Conservation (phyloP, 2,888 invertebrate species). For the Falcaria lacertinaria region DNA sequence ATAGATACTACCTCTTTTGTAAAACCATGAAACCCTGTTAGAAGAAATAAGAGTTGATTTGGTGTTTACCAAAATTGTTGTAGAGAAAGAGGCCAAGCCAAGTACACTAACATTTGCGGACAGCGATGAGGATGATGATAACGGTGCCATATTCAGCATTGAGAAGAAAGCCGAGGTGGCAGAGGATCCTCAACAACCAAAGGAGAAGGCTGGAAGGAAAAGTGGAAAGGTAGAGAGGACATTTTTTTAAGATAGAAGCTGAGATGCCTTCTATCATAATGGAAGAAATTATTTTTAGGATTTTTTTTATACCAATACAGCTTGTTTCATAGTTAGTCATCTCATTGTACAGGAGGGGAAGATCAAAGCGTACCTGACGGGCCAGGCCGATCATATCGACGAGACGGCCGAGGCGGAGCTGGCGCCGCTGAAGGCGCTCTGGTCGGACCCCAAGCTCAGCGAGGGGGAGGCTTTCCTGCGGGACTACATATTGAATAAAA, state of each 20-base stretch:
- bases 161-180: slow-evolving; percentile 61
- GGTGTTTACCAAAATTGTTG: slow-evolving; percentile 11
- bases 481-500: slow-evolving; percentile 94
- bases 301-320: too few species aligned
- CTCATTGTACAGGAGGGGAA: slow-evolving; percentile 46
- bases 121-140: slow-evolving; percentile 58
- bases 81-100: slow-evolving; percentile 45
- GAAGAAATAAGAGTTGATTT: too few species aligned
- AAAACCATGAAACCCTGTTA: too few species aligned
- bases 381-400: slow-evolving; percentile 82
- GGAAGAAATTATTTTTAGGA: too few species aligned
- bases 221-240: slow-evolving; percentile 23
- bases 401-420: slow-evolving; percentile 81
- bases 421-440: slow-evolving; percentile 88
- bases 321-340: background rate
- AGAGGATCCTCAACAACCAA: slow-evolving; percentile 9
- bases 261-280: too few species aligned
- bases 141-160: slow-evolving; percentile 62
- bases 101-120: slow-evolving; percentile 67
- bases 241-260: too few species aligned
- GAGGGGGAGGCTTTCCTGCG: slow-evolving; percentile 93
- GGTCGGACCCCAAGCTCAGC: slow-evolving; percentile 90
- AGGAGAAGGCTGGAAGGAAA: slow-evolving; percentile 10
- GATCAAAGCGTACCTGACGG: slow-evolving; percentile 87
- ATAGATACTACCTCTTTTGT: too few species aligned